Evolutionary conservation across 1,140 invertebrate species (phyloP).

Genomic region (Riptortus pedestris): DNA sequence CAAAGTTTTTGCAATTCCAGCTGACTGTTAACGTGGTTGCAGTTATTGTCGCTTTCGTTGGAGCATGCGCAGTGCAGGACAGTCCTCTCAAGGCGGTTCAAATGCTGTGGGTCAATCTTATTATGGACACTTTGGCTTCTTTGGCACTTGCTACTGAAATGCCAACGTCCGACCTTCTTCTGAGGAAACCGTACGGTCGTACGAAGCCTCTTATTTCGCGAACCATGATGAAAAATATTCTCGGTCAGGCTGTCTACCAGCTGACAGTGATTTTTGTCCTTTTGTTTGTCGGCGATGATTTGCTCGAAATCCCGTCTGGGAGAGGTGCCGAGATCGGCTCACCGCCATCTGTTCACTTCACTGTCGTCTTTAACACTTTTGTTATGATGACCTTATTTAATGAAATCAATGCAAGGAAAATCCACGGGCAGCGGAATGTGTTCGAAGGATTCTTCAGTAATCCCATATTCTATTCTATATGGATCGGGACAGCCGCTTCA

Average conservation of each 20-base stretch:
- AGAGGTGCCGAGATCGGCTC: conserved; percentile 55
- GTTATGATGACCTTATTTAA: conserved; percentile 99
- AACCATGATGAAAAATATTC: conserved; percentile 99
- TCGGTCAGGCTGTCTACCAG: conserved; percentile 95
- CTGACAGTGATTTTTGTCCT: conserved; percentile 88
- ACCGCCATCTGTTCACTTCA: conserved; percentile 91
- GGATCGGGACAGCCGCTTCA: conserved; percentile 82
- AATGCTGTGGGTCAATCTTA: conserved; percentile 99
- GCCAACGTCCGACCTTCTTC: conserved; percentile 85
- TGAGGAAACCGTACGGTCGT: conserved; percentile 93
- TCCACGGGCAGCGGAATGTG: conserved; percentile 97
- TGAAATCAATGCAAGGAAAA: conserved; percentile 98
- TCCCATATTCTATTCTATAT: conserved; percentile 96
- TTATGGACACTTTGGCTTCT: conserved; percentile 99
- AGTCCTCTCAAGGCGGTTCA: conserved; percentile 91
- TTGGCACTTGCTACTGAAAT: conserved; percentile 97
- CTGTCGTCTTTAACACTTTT: conserved; percentile 98
- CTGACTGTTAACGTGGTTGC: conserved; percentile 97
- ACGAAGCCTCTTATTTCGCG: conserved; percentile 96
- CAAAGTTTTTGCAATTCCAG: conserved; percentile 99
- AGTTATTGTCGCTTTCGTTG: conserved; percentile 96
- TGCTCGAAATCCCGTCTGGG: conserved; percentile 89
- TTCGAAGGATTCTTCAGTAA: conserved; percentile 94
- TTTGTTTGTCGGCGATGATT: conserved; percentile 76
- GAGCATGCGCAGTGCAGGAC: conserved; percentile 94